Percentiles rank a stretch among this genome's conserved stretches.
These are phyloP conservation scores for Pogonognathellus flavescens DNA, from an alignment of 1,140 invertebrate genomes.

Conservation along the genomic window DNA sequence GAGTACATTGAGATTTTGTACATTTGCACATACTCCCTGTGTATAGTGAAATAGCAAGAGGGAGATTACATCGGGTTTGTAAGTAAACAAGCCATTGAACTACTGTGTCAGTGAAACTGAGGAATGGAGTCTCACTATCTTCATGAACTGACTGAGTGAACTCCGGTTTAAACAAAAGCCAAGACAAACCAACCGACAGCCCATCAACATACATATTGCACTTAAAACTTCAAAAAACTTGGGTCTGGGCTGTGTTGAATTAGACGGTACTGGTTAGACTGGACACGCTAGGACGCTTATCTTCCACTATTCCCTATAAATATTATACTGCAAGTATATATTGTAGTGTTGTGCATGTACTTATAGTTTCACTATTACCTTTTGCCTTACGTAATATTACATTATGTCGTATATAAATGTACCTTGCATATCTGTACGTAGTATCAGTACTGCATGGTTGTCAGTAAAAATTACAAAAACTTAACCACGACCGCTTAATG, in stretches of 20 bases:
- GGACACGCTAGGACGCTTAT: neutral
- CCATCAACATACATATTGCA: constrained; percentile 35
- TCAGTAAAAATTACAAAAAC: constrained; percentile 31
- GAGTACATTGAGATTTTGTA: no score
- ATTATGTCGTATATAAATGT: neutral
- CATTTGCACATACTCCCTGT: no score
- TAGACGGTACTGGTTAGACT: constrained; percentile 18
- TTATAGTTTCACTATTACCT: neutral
- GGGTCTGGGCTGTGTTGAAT: neutral
- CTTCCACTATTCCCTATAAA: neutral
- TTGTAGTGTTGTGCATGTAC: no score
- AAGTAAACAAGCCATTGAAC: constrained; percentile 52
- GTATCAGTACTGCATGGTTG: neutral
- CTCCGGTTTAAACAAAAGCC: constrained; percentile 9
- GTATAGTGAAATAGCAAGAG: no score
- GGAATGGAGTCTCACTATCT: constrained; percentile 17
- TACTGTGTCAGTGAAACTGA: constrained; percentile 53
- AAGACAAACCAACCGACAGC: neutral
- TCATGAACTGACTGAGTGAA: neutral
- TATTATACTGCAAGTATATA: no score
- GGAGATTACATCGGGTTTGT: constrained; percentile 18
- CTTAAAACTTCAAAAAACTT: neutral
- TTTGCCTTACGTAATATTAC: neutral
- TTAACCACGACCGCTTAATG: constrained; percentile 19
- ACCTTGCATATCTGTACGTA: neutral